Evolutionary conservation across 2,113 vertebrate genomes (phyloP), one percentile per base, ranked within the genome.

Genomic region (Baryphthengus martii): DNA sequence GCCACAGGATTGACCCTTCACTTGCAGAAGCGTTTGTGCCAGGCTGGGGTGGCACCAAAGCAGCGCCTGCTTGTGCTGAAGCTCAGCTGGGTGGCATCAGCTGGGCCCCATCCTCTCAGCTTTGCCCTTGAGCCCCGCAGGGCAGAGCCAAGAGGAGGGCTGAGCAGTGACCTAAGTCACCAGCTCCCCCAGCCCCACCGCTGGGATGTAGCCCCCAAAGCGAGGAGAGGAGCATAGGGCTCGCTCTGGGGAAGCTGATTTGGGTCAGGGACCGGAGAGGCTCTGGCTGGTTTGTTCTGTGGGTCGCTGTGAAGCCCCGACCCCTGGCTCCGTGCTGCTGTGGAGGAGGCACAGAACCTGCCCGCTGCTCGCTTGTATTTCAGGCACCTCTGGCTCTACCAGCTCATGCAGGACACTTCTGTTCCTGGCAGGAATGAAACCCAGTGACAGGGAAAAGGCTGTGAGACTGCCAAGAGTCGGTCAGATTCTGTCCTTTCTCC

Each of bases 11-110:
- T 26, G 59, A 11, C 26, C n/a, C 33, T 75, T 79, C 18, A 52
- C 95, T 98, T 94, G 98, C 97, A 96, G 97, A 97, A 40, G 97
- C 9, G 94, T 75, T 47, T 39, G 24, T 61, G 10, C 10, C 10
- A 45, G 21, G 59, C 7, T 39, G 23, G 3, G 10, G 3, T 37
- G 77, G 55, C 33, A 68, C 17, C 74, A 84, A 83, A 86, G 40
- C 35, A 52, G 40, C 0, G 0, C 37, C 61, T 3, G 0, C 55
- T 89, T 37, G 17, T 24, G 39, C 37, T 37, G 44, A 62, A 78
- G 17, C 66, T 16, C n/a, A 81, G 59, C 63, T 16, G 31, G 33
- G 49, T 59, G 35, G 6, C 40, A 76, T 3, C 4, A 0, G 19
- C 44, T 45, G 26, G 4, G 9, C 20, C 20, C 10, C 17, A 47